phyloP scores from a whole-genome alignment of 2,888 invertebrate species.

The Tillus elongatus region DNA sequence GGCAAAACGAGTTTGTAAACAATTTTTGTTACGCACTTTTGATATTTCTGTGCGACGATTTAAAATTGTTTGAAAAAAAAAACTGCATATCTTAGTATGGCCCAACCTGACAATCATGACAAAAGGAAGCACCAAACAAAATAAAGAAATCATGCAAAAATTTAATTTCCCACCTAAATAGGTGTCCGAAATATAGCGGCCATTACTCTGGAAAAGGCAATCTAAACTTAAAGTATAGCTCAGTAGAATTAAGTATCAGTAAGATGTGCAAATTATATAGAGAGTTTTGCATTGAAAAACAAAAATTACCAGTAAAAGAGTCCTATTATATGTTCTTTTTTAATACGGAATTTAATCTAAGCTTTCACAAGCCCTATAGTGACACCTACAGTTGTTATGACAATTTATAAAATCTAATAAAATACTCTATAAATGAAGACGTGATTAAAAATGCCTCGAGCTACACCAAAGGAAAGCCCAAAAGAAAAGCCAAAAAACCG shows the following conservation, averaged over 20 bases:
- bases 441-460: conserved; percentile 6
- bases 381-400: conserved; percentile 14
- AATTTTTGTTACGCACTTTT: conserved; percentile 11
- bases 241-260: conserved; percentile 12
- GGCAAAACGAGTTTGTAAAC: conserved; percentile 10
- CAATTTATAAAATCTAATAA: conserved; percentile 11
- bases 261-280: conserved; percentile 11
- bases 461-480: conserved; percentile 14
- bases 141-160: conserved; percentile 10
- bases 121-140: conserved; percentile 12
- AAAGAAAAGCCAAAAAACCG: conserved; percentile 8
- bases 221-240: conserved; percentile 10
- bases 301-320: conserved; percentile 28
- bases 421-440: conserved; percentile 12
- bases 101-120: conserved; percentile 8
- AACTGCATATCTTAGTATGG: conserved; percentile 6
- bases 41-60: conserved; percentile 12
- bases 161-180: conserved; percentile 12
- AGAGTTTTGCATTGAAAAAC: conserved; percentile 5
- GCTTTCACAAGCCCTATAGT: conserved; percentile 14
- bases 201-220: conserved; percentile 15
- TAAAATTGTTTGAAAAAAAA: conserved; percentile 12
- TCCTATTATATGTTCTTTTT: conserved; percentile 12
- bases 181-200: conserved; percentile 11
- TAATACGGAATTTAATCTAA: conserved; percentile 16